Evolutionary conservation across 2,888 invertebrate genomes (phyloP).

Genomic region (Rhagonycha lutea): DNA sequence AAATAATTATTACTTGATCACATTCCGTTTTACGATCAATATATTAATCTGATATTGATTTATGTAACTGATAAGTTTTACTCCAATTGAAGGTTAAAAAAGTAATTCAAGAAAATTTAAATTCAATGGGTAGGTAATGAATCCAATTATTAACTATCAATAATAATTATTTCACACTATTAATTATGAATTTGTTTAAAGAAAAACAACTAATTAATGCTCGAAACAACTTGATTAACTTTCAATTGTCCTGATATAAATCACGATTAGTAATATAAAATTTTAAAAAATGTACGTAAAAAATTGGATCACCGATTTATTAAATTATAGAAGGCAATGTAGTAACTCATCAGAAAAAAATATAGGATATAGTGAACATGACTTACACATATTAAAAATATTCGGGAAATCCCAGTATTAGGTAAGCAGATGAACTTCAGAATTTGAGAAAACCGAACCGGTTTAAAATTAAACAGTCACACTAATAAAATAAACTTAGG

Average conservation of each 20-base stretch:
- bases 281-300: background rate
- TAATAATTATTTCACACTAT: background rate
- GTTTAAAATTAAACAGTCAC: background rate
- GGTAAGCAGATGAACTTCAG: background rate
- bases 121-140: background rate
- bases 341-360: background rate
- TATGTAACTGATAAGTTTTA: background rate
- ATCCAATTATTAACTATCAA: background rate
- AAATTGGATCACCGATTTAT: background rate
- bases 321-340: background rate
- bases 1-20: too few relatives aligned
- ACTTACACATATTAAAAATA: background rate
- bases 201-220: background rate
- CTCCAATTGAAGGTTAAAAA: background rate
- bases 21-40: background rate
- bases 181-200: background rate
- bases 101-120: background rate
- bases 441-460: background rate
- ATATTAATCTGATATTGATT: background rate
- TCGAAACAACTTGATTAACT: background rate
- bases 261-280: background rate
- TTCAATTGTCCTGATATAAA: background rate
- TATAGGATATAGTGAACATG: background rate
- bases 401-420: background rate
- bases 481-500: background rate